Base-by-base conservation (phyloP, 1,140 invertebrate species). In the Cydia fagiglandana region DNA sequence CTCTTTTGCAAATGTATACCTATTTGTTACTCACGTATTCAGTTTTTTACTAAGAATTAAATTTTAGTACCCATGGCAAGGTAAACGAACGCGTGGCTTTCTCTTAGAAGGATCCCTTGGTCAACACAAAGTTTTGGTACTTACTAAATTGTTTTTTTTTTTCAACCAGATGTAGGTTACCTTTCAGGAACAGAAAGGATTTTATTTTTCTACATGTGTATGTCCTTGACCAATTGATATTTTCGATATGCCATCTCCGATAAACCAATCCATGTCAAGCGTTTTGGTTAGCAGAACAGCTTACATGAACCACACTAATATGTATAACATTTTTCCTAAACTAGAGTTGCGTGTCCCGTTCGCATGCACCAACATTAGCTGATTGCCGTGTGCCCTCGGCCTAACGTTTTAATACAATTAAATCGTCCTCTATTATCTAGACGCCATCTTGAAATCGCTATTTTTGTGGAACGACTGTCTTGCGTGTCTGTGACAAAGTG, bases 401-500 rank as follows among this genome's bases (percentile, higher is more conserved):
- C 85, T 88, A 88, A 88, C 87, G 87, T 91, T 92, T 91, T 91
- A 92, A 92, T 92, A 91, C 89, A 91, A 92, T 92, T 92, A 91
- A 88, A 91, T 88, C 81, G 86, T 88, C 86, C 81, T 77, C 83
- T 86, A 88, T 84, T 89, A 89, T 86, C 84, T 82, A 76, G 80
- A 86, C 84, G 86, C 84, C 85, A 88, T 88, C 87, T 86, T 89
- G 81, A 75, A 79, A 82, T 82, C 81, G 82, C 80, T 78, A 82
- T 83, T 86, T 89, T 89, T 84, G 83, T 77, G 79, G 83, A 91
- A 91, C 83, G 89, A 91, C 86, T 85, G 83, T 86, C 89, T 92
- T 86, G 88, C 90, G 88, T 90, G 88, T 85, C 81, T 13, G 64
- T 34, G 64, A n/a, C 24, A 68, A 56, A 68, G 28, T n/a, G 28